Base-by-base conservation (phyloP, 2,797 vertebrate species). In the Epinephelus coioides region DNA sequence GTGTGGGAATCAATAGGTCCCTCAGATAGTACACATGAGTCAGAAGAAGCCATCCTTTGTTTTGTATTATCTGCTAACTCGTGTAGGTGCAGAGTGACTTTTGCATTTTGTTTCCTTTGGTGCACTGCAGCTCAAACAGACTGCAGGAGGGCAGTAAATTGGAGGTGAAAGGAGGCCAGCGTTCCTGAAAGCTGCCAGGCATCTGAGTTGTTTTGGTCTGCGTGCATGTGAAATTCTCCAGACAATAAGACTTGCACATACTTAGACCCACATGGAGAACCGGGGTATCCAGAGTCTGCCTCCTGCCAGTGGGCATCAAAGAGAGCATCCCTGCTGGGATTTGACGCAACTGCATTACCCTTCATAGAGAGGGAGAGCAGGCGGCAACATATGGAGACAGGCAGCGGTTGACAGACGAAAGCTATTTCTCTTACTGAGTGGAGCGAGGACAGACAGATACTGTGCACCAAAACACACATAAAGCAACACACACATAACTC, bases 271-370 rank as follows among this genome's bases (percentile, higher is more conserved):
- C 68, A 75, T 49, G 63, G 57, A 47, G 57, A 77, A 73, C 25
- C 59, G 27, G 30, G 78, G 44, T 23, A 62, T 56, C 68, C 60
- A 53, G 51, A 73, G 27, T 18, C 46, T 23, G 56, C 43, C 55
- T 83, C 12, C 73, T 76, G 86, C 70, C 82, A 85, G 78, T 66
- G 79, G 77, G 81, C 88, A 79, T 91, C 84, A 88, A 84, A 81
- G 82, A 76, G 50, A 74, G 79, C 40, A 19, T 65, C 74, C 79
- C 84, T 81, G 74, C 72, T 82, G 90, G 85, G 81, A 78, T 83
- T 73, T 80, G 83, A 86, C 46, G 73, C 72, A 79, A 83, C 74
- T 80, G 70, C 78, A 81, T 79, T 75, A 74, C 46, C 51, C 83
- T 81, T 80, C 72, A 74, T 63, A 81, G 73, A 54, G 71, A 56